Evolutionary conservation across 2,113 vertebrate species (phyloP), one percentile per base, ranked within the genome.

Genomic region (Paramisgurnus dabryanus): DNA sequence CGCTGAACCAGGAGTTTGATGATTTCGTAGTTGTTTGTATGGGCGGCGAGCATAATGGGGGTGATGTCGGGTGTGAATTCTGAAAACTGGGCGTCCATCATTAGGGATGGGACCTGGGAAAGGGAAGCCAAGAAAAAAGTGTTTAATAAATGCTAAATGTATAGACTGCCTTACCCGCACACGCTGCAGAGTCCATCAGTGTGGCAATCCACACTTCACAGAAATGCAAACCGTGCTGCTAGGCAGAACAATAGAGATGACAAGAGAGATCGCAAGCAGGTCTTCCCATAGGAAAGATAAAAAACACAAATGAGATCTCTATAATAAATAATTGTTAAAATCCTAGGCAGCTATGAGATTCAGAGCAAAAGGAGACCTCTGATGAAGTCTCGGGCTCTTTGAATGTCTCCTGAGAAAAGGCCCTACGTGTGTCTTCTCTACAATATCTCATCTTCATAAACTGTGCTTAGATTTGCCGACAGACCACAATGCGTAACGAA

Each of bases 1-100:
- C 96, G 92, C 86, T 97, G 95, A 60, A 99, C 96, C 18, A 99
- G 95, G 80, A 99, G 92, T 85, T 98, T 98, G 91, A 98, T 98
- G 90, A 98, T 98, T 88, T 98, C 96, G 1, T 98, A 98, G 91
- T 98, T 99, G 92, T 99, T 99, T 90, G 97, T 98, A 89, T 99
- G 97, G 86, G 97, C 97, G 0, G 97, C 97, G 86, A 99, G 91
- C 96, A 99, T 99, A 87, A 99, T 99, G 40, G 97, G 97, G 64
- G 97, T 99, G 86, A 98, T 98, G 43, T 98, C 97, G 0, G 97
- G 97, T 58, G 97, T 98, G 93, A 97, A 98, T 87, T 98, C 96
- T 0, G 97, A 98, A 69, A 98, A 98, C 90, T 98, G 97, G 0
- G 95, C 95, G 86, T 98, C 97, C 96, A 98, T 98, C 97, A 98